These are phyloP conservation scores for Phalacrocorax aristotelis DNA, from an alignment of 2,113 vertebrate species.

Conservation along the genomic window DNA sequence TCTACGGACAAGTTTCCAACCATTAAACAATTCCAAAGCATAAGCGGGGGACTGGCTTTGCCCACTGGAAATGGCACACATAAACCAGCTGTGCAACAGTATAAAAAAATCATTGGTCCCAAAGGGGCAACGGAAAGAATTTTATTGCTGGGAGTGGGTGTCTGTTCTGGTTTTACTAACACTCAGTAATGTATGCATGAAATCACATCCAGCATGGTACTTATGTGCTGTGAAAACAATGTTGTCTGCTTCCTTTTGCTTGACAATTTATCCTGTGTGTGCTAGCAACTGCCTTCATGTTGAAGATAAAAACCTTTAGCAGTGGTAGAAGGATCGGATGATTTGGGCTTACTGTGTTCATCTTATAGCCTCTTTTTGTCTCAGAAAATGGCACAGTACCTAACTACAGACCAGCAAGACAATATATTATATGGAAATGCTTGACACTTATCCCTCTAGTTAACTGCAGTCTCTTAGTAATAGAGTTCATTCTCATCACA, in stretches of 20 bases:
- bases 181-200: conserved; percentile 55
- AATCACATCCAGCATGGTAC: conserved; percentile 55
- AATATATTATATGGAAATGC: neutral
- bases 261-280: neutral
- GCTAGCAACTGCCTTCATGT: neutral
- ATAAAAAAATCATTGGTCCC: conserved; percentile 66
- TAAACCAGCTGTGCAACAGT: conserved; percentile 61
- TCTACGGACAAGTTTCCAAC: conserved; percentile 31
- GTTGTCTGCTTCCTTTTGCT: conserved; percentile 18
- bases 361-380: neutral
- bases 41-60: neutral
- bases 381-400: neutral
- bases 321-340: neutral
- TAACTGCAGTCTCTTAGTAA: neutral
- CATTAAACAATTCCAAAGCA: conserved; percentile 23
- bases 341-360: neutral
- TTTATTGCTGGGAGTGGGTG: conserved; percentile 56
- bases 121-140: conserved; percentile 37
- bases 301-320: neutral
- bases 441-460: neutral
- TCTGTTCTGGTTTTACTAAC: conserved; percentile 68
- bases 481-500: neutral
- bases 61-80: conserved; percentile 58
- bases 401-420: neutral
- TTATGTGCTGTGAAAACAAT: conserved; percentile 43